Evolutionary conservation across 2,113 vertebrate species (phyloP), one percentile per base, ranked within the genome.

Genomic region (Electrona antarctica): DNA sequence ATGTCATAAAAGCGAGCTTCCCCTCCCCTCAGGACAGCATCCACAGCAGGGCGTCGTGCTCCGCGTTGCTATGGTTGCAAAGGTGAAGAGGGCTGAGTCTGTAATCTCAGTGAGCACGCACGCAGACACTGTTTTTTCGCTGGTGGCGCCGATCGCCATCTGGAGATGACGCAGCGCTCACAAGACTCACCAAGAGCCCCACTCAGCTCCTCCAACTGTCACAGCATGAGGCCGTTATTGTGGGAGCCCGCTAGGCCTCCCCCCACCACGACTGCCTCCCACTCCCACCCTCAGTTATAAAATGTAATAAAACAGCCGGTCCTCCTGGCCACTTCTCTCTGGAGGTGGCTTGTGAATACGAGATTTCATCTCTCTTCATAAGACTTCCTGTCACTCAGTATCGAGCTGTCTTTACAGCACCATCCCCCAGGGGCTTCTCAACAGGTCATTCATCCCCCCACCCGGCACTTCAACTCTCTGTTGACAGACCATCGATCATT

Each of bases 11-110:
- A 56, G 69, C 1, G 46, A 65, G 29, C 74, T 79, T 71, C 77
- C 85, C 21, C 21, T 79, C 86, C 84, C 81, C 74, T 73, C 60
- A 74, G 83, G 77, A 86, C 79, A 77, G 76, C 74, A 78, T 85
- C 70, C 81, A 58, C 86, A 52, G 66, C 74, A 85, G 85, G 86
- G 86, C 88, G 87, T 88, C 78, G 49, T 74, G 81, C 88, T 88
- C 87, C 4, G 60, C 45, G 91, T 93, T 93, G 90, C 93, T 87
- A 93, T 93, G 92, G 93, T 87, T 93, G 89, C 93, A 87, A 86
- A 92, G 89, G 90, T 91, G 90, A 84, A 91, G 81, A 85, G 91
- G 89, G 89, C 33, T 83, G 88, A 89, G 80, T 89, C 88, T 78
- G 78, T 29, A 57, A 71, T 83, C 76, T 74, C 67, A 67, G 76